Evolutionary conservation across 2,888 invertebrate species (phyloP).

Genomic region (Spilarctia lutea): DNA sequence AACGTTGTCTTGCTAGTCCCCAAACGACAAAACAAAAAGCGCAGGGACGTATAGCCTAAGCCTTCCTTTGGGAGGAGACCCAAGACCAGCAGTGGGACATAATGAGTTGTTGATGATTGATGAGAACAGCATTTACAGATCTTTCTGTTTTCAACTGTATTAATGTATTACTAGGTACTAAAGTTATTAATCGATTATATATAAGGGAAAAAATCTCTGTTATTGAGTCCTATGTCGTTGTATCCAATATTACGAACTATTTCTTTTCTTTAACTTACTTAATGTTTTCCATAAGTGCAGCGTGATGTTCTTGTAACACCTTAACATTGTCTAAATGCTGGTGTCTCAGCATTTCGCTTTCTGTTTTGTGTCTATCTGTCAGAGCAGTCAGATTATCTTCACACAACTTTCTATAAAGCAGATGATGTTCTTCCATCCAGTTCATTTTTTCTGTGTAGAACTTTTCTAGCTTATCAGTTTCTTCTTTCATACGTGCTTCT

Average conservation of each 20-base stretch:
- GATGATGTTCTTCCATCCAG: conserved; percentile 84
- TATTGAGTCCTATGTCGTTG: background rate
- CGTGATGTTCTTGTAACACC: conserved; percentile 82
- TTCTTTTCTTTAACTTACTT: conserved; percentile 66
- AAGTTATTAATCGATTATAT: background rate
- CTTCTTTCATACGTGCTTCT: conserved; percentile 87
- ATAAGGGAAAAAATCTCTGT: background rate
- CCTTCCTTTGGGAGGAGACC: no score
- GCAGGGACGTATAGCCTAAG: no score
- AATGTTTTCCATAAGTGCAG: conserved; percentile 85
- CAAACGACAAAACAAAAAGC: no score
- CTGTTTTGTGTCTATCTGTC: conserved; percentile 78
- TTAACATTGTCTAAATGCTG: conserved; percentile 81
- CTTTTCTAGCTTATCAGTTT: conserved; percentile 82
- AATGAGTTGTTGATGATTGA: no score
- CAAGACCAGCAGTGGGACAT: no score
- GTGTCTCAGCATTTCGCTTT: conserved; percentile 75
- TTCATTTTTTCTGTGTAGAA: conserved; percentile 83
- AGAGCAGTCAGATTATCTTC: conserved; percentile 82
- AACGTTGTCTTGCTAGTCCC: no score
- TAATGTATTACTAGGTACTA: background rate
- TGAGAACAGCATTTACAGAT: background rate
- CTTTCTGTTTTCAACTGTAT: background rate
- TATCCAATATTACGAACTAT: background rate
- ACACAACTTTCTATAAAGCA: conserved; percentile 79